Evolutionary conservation across 2,113 vertebrate genomes (phyloP), one percentile per base, ranked within the genome.

Genomic region (Oryzias woworae): DNA sequence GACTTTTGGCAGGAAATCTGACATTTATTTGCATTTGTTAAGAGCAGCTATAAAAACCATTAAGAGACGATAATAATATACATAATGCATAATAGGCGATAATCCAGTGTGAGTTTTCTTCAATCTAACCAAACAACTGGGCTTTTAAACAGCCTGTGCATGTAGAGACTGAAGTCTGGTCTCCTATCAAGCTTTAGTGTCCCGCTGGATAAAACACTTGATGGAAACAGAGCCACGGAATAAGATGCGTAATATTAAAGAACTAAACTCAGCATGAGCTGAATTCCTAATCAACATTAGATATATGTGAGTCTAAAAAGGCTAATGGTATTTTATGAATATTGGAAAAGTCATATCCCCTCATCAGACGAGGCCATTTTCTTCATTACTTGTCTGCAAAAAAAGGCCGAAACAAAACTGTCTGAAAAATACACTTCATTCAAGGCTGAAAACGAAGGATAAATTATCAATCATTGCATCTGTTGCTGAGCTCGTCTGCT

Each of bases 401-500:
- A 41, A 55, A 20, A 8, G 15, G 26, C 42, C 18, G 43, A 73
- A 65, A 62, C 60, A 53, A 7, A 28, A 47, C 58, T 28, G 14
- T 22, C 62, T 74, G 65, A 82, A 84, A 78, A 82, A 81, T 81
- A 73, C 73, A 70, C 75, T 73, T 75, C 62, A 82, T 85, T 84
- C 73, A 78, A 47, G 36, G 7, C 57, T 56, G 17, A 50, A 70
- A 75, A 60, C 69, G 44, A 12, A 36, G 41, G 59, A 69, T 72
- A 82, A 84, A 83, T 86, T 72, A 79, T 87, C 86, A 85, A 78
- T 84, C 55, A 45, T 60, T 59, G 71, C 84, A 85, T 87, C 82
- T 85, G 87, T 82, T 85, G 71, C 79, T 56, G 58, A 59, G 66
- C 57, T 74, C 22, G 26, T 51, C n/a, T 17, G 0, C 17, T 81